Evolutionary conservation across 2,797 vertebrate genomes (phyloP).

Genomic region (Rallus crepitans): DNA sequence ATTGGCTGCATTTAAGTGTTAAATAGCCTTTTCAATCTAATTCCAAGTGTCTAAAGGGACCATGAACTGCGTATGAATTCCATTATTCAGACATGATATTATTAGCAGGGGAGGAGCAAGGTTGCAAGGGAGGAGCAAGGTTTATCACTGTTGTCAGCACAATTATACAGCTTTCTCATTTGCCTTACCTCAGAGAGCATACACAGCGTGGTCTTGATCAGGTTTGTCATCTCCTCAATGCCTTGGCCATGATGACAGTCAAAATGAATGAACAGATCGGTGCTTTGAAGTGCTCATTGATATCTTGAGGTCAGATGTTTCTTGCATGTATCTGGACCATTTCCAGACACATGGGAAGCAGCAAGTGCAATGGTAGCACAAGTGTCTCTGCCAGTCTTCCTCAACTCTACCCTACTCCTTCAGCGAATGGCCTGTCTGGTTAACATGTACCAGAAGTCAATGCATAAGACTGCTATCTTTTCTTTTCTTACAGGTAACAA

Average conservation of each 20-base stretch:
- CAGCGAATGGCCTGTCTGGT: neutral
- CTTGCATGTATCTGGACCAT: neutral
- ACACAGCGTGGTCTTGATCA: conserved; percentile 35
- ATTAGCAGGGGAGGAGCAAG: conserved; percentile 17
- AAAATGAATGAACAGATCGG: conserved; percentile 46
- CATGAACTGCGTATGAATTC: neutral
- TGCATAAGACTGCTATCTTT: neutral
- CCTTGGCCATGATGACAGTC: conserved; percentile 31
- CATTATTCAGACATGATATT: conserved; percentile 3
- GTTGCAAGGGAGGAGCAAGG: neutral
- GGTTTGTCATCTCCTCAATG: conserved; percentile 52
- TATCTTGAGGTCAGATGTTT: conserved; percentile 52
- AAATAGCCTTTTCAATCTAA: neutral
- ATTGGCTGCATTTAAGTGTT: neutral
- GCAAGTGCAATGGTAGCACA: neutral
- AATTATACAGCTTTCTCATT: conserved; percentile 12
- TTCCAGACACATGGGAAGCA: conserved; percentile 17
- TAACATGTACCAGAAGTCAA: neutral
- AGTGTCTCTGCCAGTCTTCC: conserved; percentile 31
- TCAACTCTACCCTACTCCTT: neutral
- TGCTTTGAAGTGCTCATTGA: conserved; percentile 36
- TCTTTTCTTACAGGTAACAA: neutral
- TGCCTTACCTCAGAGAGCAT: conserved; percentile 29
- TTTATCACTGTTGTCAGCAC: conserved; percentile 30
- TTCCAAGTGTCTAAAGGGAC: neutral